phyloP scores from a whole-genome alignment of 2,888 invertebrate genomes.

The Tholera decimalis region DNA sequence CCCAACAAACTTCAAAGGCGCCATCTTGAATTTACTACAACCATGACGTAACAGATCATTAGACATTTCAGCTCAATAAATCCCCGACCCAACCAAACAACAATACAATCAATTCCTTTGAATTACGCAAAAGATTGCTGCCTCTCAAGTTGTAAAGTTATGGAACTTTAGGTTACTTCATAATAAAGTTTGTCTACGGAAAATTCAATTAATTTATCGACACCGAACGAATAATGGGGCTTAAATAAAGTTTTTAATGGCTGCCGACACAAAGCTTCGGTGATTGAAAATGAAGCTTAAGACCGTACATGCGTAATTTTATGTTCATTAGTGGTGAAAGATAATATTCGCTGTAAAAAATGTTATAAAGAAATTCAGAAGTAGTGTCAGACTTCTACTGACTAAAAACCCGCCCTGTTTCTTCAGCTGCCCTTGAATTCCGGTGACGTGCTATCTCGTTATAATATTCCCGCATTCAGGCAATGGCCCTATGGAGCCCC shows the following conservation, averaged over 20 bases:
- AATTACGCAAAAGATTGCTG: constrained; percentile 68
- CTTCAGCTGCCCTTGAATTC: too few relatives aligned
- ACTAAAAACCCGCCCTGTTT: too few relatives aligned
- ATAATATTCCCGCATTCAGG: too few relatives aligned
- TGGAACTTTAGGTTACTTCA: constrained; percentile 73
- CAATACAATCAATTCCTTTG: constrained; percentile 68
- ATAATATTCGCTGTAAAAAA: too few relatives aligned
- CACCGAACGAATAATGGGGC: constrained; percentile 76
- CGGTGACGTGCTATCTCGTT: too few relatives aligned
- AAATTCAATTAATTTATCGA: constrained; percentile 84
- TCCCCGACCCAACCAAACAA: constrained; percentile 52
- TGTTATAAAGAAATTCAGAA: too few relatives aligned
- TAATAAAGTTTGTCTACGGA: constrained; percentile 75
- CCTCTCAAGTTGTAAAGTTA: constrained; percentile 66
- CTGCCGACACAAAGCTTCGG: constrained; percentile 41
- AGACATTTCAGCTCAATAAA: constrained; percentile 50
- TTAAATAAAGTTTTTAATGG: constrained; percentile 74
- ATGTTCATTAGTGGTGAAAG: constrained; percentile 6
- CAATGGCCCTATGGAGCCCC: too few relatives aligned
- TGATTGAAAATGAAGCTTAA: constrained; percentile 49
- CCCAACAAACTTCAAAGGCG: background rate
- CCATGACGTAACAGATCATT: constrained; percentile 53
- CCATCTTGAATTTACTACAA: constrained; percentile 12
- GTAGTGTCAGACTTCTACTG: too few relatives aligned
- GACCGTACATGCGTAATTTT: constrained; percentile 18